Base-by-base conservation (phyloP, 2,888 invertebrate genomes). In the Agrotis clavis region DNA sequence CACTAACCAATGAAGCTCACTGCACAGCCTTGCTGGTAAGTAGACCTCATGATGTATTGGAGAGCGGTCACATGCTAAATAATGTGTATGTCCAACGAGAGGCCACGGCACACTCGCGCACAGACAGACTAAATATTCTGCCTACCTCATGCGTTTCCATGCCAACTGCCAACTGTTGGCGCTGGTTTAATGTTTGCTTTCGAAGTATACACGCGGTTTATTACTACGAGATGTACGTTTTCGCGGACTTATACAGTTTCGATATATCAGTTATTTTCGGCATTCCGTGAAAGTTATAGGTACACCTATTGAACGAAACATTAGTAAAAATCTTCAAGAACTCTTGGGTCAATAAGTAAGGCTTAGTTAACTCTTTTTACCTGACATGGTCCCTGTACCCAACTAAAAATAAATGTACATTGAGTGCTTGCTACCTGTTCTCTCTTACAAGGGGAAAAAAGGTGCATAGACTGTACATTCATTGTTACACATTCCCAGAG, bases 101-200 rank as follows among this genome's bases (percentile, higher is more conserved):
- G 47, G 67, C 64, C 56, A 45, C 62, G 51, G 50, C 71, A 71
- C 70, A 56, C 79, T 74, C 48, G n/a, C 25, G 30, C 47, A 21
- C 65, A 59, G 60, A 64, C 67, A 83, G 67, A 85, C 86, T 83
- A 83, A 85, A 83, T 84, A 83, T 59, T 74, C 66, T 75, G 80
- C 21, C 61, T 61, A 54, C 53, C 67, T 73, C 68, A 74, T 48
- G 51, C 61, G 77, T 70, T 69, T 60, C 63, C 53, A 79, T 79
- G 63, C 74, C 62, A 65, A 72, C 84, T 59, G n/a, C 4, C 47
- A 41, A 72, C 48, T 57, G 48, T 51, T 71, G 51, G 48, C 60
- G 57, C 54, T 50, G 41, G 30, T 54, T 16, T 50, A 65, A 35
- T 61, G 63, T 83, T 83, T 57, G 35, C 21, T 53, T 71, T 67